A percentile compares a stretch with the other conserved stretches of the same genome.
Evolutionary conservation across 2,888 invertebrate genomes (phyloP).

Genomic region (Hecatera dysodea): DNA sequence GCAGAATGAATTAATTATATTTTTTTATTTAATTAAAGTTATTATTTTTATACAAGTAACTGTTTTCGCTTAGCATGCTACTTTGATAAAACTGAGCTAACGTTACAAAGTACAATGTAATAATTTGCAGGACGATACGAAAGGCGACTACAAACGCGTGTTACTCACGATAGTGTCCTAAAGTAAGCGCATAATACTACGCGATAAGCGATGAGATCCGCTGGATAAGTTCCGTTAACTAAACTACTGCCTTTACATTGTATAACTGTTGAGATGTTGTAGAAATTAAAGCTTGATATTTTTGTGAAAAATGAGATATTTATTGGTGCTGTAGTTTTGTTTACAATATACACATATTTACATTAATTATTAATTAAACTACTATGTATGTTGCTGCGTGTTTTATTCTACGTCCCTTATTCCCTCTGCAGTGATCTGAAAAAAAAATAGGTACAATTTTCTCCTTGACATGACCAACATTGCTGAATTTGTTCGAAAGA

Average conservation of each 20-base stretch:
- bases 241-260: slow-evolving; percentile 83
- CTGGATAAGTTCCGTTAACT: slow-evolving; percentile 66
- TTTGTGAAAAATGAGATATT: slow-evolving; percentile 89
- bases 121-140: slow-evolving; percentile 92
- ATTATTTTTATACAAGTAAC: slow-evolving; percentile 76
- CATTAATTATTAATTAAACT: slow-evolving; percentile 86
- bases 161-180: slow-evolving; percentile 91
- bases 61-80: slow-evolving; percentile 79
- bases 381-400: slow-evolving; percentile 82
- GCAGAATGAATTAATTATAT: slow-evolving; percentile 80
- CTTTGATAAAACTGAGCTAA: slow-evolving; percentile 69
- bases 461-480: background rate
- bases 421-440: slow-evolving; percentile 88
- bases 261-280: slow-evolving; percentile 85
- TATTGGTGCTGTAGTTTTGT: slow-evolving; percentile 90
- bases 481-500: no score
- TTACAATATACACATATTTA: slow-evolving; percentile 84
- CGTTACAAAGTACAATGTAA: slow-evolving; percentile 82
- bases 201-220: slow-evolving; percentile 66
- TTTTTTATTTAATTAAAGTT: slow-evolving; percentile 57
- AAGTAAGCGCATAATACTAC: slow-evolving; percentile 75
- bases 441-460: slow-evolving; percentile 13
- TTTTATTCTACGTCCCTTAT: slow-evolving; percentile 85
- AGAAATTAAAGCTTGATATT: slow-evolving; percentile 86
- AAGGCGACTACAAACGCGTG: slow-evolving; percentile 93